These are phyloP conservation scores for Hipposideros armiger DNA, from an alignment of 2,113 vertebrate genomes.

Conservation along the genomic window DNA sequence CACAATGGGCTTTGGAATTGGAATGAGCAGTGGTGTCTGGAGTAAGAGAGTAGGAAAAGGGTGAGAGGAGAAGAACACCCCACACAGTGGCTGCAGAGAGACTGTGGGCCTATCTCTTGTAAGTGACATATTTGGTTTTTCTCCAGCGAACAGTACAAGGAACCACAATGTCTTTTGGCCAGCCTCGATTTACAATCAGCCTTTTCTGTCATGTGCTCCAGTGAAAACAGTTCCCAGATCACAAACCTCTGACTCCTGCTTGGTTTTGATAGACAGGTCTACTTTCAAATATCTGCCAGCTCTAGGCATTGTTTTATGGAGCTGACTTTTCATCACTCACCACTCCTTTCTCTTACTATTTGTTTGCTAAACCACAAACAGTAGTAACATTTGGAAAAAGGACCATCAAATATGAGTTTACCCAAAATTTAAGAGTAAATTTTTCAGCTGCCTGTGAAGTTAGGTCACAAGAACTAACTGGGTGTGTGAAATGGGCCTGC, in stretches of 20 bases:
- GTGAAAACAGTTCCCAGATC: neutral
- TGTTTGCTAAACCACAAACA: neutral
- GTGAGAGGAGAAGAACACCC: neutral
- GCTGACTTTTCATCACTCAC: neutral
- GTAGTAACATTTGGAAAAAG: neutral
- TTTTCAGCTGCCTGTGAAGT: neutral
- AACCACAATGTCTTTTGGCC: neutral
- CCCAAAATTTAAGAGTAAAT: neutral
- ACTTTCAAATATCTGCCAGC: neutral
- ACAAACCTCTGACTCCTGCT: neutral
- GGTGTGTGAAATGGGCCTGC: neutral
- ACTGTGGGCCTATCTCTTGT: rapidly evolving
- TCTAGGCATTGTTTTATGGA: neutral
- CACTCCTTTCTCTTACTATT: neutral
- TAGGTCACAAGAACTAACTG: neutral
- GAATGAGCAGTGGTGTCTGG: neutral
- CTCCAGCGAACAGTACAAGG: neutral
- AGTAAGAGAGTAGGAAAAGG: neutral
- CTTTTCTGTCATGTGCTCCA: neutral
- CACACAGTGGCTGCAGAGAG: neutral
- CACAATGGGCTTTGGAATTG: neutral
- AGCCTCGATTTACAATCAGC: neutral
- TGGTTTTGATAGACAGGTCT: neutral
- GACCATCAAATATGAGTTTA: neutral
- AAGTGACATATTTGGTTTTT: neutral